Evolutionary conservation across 2,113 vertebrate genomes (phyloP).

Genomic region (Zeus faber): DNA sequence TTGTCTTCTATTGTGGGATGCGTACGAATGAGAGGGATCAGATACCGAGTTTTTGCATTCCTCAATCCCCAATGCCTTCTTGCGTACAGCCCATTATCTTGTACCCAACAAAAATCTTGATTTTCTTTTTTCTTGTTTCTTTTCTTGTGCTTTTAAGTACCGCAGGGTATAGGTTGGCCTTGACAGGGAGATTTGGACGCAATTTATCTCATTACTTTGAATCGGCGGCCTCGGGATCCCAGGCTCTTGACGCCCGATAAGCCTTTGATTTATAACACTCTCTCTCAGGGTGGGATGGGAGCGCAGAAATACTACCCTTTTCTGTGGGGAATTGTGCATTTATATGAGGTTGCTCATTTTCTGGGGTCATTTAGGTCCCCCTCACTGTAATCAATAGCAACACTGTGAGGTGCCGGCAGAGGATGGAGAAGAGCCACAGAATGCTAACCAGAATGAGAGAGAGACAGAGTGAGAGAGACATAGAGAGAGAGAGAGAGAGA

Average conservation of each 20-base stretch:
- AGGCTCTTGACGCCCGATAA: slow-evolving; percentile 4
- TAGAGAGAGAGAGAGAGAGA: not conserved
- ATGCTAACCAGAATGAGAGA: slow-evolving; percentile 34
- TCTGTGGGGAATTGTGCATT: slow-evolving; percentile 19
- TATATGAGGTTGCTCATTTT: slow-evolving; percentile 30
- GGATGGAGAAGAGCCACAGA: slow-evolving; percentile 19
- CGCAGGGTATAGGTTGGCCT: too few species aligned
- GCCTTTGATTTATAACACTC: slow-evolving; percentile 12
- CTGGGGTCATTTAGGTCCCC: slow-evolving; percentile 35
- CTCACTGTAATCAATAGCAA: slow-evolving; percentile 49
- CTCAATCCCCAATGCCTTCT: too few species aligned
- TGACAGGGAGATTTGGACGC: not conserved
- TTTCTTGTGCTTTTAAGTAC: too few species aligned
- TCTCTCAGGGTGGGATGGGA: slow-evolving; percentile 17
- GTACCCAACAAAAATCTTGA: too few species aligned
- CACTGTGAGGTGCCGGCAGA: slow-evolving; percentile 24
- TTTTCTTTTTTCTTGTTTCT: not conserved
- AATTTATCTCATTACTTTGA: not conserved
- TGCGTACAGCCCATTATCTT: too few species aligned
- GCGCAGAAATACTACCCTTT: not conserved
- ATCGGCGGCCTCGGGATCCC: not conserved
- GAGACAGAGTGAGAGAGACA: not conserved
- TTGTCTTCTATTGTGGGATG: too few species aligned
- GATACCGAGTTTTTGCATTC: too few species aligned
- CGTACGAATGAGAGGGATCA: too few species aligned